Conservation (phyloP, 2,797 vertebrate species). For the Dallia pectoralis region DNA sequence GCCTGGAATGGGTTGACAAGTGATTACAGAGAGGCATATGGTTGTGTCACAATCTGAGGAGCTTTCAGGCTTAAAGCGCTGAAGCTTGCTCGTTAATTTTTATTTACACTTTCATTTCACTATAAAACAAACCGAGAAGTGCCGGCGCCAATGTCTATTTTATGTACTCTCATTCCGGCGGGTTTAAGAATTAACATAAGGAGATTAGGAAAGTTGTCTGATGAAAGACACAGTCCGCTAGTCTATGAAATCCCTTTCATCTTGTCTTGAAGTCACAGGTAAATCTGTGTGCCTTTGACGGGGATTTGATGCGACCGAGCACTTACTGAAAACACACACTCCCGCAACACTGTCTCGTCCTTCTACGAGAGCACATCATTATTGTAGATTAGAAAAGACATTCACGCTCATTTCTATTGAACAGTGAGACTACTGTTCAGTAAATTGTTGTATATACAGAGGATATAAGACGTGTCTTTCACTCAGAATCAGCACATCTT, state of each 20-base stretch:
- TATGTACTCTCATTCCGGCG: slow-evolving; percentile 5
- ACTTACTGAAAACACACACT: neutral
- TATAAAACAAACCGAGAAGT: slow-evolving; percentile 38
- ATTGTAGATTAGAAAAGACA: neutral
- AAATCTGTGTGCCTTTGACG: slow-evolving; percentile 36
- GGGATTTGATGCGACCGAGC: slow-evolving; percentile 30
- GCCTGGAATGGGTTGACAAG: slow-evolving; percentile 1
- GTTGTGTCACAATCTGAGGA: slow-evolving; percentile 4
- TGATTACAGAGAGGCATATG: slow-evolving; percentile 1
- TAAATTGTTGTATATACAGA: neutral
- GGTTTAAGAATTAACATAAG: slow-evolving; percentile 45
- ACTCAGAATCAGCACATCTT: neutral
- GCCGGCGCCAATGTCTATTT: slow-evolving; percentile 18
- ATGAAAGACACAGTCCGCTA: slow-evolving; percentile 22
- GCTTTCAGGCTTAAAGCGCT: slow-evolving; percentile 17
- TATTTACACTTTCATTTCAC: slow-evolving; percentile 39
- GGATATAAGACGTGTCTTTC: neutral
- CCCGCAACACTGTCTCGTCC: neutral
- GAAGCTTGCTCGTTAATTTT: slow-evolving; percentile 28
- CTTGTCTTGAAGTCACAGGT: slow-evolving; percentile 34
- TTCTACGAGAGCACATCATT: neutral
- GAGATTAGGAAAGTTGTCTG: slow-evolving; percentile 38
- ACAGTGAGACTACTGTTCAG: slow-evolving; percentile 1
- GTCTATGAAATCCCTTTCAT: slow-evolving; percentile 35
- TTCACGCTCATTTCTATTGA: neutral